Evolutionary conservation across 53 echinoderm and acorn worm species (phyloP).

Genomic region (Hippasteria phrygiana): DNA sequence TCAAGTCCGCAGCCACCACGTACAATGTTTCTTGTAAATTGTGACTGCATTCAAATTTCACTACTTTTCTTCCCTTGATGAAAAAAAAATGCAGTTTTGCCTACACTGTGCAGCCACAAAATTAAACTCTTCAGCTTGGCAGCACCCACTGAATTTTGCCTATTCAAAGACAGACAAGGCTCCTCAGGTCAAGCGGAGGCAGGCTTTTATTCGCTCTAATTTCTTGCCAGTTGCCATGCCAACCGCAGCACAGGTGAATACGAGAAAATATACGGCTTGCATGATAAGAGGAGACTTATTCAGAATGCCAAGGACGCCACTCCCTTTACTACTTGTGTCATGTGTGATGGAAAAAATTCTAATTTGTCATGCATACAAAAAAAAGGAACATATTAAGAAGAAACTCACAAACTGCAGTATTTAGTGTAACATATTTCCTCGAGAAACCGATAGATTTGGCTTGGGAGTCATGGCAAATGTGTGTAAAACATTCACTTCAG

Average conservation of each 20-base stretch:
- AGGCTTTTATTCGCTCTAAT: constrained; percentile 56
- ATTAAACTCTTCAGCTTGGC: no score
- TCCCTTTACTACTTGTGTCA: not conserved
- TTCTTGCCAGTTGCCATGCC: constrained; percentile 56
- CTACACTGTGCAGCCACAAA: not conserved
- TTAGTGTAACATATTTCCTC: no score
- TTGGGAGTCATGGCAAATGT: no score
- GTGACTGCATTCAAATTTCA: no score
- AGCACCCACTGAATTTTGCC: not conserved
- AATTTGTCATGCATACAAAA: no score
- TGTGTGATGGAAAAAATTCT: not conserved
- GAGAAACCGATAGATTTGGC: no score
- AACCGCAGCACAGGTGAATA: constrained; percentile 20
- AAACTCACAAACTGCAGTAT: no score
- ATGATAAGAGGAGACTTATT: constrained; percentile 39
- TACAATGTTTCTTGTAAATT: no score
- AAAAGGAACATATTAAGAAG: no score
- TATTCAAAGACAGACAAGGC: not conserved
- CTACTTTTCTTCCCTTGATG: no score
- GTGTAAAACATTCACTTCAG: no score
- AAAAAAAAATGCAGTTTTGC: not conserved
- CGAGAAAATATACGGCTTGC: not conserved
- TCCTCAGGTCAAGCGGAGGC: constrained; percentile 1
- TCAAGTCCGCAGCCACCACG: no score
- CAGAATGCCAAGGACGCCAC: constrained; percentile 40